Base-by-base conservation (phyloP, 1,140 invertebrate species). In the Onthophagus taurus region DNA sequence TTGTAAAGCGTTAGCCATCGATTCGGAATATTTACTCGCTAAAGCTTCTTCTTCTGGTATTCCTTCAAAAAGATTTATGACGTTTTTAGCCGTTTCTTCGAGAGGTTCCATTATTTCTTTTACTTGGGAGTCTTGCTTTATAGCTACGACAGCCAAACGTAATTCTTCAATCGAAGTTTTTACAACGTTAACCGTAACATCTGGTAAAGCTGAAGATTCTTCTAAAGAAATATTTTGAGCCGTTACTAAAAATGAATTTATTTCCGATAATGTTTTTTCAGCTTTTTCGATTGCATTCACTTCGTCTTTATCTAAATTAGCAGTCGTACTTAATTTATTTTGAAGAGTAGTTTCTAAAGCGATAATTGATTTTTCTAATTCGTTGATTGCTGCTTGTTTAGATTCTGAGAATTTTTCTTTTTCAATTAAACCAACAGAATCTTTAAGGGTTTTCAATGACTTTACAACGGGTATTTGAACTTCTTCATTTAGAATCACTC, bases 301-400 rank as follows among this genome's bases (percentile, higher is more conserved):
- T 45, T 61, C 56, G 30, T 53, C 47, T 39, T 1, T 17, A 20
- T 41, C 13, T 12, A 29, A 17, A 44, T 36, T 30, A 31, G 38
- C 26, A 34, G 39, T 29, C 30, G 35, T 18, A 17, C 45, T 44
- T 23, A 44, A 11, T 13, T 47, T 23, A 1, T 34, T 20, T 24
- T 52, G 47, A 24, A 71, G 52, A 52, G 61, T 65, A 37, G 64
- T 66, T 58, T 72, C 66, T 41, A 73, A 53, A 26, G 58, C 45
- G 29, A 65, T 63, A 18, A 74, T 54, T 23, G 66, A 70, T 59
- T 71, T 68, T 11, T 71, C 65, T 58, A 74, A 66, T 55, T 70
- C 70, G 53, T 65, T 65, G 8, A 75, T 52, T 11, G 66, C 60
- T 50, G 69, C 63, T 35, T 67, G 48, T 56, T 69, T 70, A 47